These are phyloP conservation scores for Hydrozoanthus gracilis DNA, from an alignment of 92 coral and sea anemone genomes.

Conservation along the genomic window DNA sequence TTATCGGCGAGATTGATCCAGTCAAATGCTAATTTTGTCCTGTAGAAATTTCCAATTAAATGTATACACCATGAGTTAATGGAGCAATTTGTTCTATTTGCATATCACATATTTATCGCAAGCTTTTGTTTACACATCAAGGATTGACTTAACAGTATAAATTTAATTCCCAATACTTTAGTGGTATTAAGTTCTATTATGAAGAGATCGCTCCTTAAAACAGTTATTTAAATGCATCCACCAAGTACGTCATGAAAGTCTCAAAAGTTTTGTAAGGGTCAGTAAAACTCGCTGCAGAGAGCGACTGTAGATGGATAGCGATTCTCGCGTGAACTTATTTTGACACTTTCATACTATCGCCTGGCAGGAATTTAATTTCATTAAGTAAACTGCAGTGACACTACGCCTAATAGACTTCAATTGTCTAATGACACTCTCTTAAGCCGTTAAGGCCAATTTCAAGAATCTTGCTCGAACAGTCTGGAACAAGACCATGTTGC, in stretches of 20 bases:
- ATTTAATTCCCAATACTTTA: conserved; percentile 79
- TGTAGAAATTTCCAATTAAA: conserved; percentile 70
- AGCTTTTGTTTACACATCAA: conserved; percentile 85
- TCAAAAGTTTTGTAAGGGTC: background rate
- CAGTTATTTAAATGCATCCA: background rate
- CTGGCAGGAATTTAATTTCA: conserved; percentile 73
- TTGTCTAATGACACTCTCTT: conserved; percentile 55
- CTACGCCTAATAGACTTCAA: conserved; percentile 50
- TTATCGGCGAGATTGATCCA: conserved; percentile 55
- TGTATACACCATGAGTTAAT: conserved; percentile 67
- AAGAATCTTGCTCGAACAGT: background rate
- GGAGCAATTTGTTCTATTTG: conserved; percentile 72
- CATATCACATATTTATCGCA: conserved; percentile 81
- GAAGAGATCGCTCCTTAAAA: background rate
- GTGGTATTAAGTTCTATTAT: conserved; percentile 69
- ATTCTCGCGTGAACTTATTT: conserved; percentile 54
- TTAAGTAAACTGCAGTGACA: conserved; percentile 73
- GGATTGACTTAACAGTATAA: conserved; percentile 76
- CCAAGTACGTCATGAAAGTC: background rate
- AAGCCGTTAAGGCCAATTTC: conserved; percentile 2
- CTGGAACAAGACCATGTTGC: background rate
- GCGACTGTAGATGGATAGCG: background rate
- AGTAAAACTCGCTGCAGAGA: background rate
- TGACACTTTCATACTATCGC: conserved; percentile 58
- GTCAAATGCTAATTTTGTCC: conserved; percentile 63